Evolutionary conservation across 2,888 invertebrate species (phyloP).

Genomic region (Hypena proboscidalis): DNA sequence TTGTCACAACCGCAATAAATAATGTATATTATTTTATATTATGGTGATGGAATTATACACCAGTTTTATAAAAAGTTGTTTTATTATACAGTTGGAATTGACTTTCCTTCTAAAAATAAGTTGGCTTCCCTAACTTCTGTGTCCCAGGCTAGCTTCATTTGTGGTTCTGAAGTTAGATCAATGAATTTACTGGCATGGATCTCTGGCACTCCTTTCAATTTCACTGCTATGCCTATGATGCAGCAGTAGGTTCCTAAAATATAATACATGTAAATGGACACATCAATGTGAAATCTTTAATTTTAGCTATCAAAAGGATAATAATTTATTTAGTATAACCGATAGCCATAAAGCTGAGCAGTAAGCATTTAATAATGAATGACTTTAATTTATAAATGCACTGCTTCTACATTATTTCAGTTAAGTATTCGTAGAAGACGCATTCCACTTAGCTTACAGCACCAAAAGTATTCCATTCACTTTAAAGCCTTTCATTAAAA

Average conservation of each 20-base stretch:
- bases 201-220: constrained; percentile 73
- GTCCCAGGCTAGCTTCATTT: constrained; percentile 71
- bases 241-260: constrained; percentile 75
- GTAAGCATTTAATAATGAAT: no score
- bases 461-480: no score
- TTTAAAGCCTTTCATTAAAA: no score
- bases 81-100: constrained; percentile 52
- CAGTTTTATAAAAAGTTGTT: constrained; percentile 41
- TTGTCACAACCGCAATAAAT: constrained; percentile 49
- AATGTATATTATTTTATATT: constrained; percentile 43
- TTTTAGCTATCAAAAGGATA: no score
- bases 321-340: no score
- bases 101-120: constrained; percentile 63
- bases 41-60: constrained; percentile 61
- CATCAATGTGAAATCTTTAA: no score
- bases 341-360: no score
- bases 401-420: no score
- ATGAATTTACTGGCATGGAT: constrained; percentile 73
- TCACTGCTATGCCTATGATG: constrained; percentile 71
- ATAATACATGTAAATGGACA: background rate
- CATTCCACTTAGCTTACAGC: no score
- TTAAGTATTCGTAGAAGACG: no score
- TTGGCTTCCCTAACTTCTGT: constrained; percentile 72
- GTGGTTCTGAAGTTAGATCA: constrained; percentile 62
- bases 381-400: no score